Evolutionary conservation across 2,888 invertebrate genomes (phyloP).

Genomic region (Drosophila mimetica): DNA sequence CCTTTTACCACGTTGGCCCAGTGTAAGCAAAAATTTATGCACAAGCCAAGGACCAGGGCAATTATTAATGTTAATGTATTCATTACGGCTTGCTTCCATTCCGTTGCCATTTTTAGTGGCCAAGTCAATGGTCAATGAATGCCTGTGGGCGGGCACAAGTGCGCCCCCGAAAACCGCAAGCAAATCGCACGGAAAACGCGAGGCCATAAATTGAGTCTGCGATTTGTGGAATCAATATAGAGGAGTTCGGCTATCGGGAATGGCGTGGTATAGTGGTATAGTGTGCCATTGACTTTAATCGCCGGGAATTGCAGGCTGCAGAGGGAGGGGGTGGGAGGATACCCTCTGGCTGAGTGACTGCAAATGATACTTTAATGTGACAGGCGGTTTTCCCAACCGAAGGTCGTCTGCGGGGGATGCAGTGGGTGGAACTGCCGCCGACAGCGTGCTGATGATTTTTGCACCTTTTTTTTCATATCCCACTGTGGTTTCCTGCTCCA

Average conservation of each 20-base stretch:
- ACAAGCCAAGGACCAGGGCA: slow-evolving; percentile 19
- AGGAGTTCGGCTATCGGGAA: no score
- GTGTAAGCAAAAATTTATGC: neutral
- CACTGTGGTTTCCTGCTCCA: slow-evolving; percentile 53
- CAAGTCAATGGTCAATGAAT: slow-evolving; percentile 5
- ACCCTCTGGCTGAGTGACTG: slow-evolving; percentile 62
- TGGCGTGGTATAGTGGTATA: slow-evolving; percentile 6
- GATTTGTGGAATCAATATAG: slow-evolving; percentile 69
- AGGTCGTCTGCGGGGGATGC: neutral
- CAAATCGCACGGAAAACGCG: slow-evolving; percentile 44
- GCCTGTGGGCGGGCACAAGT: slow-evolving; percentile 27
- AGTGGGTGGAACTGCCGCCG: slow-evolving; percentile 32
- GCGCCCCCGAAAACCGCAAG: slow-evolving; percentile 24
- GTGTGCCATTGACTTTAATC: slow-evolving; percentile 62
- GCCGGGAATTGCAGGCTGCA: slow-evolving; percentile 15
- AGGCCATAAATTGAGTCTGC: slow-evolving; percentile 64
- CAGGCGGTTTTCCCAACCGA: slow-evolving; percentile 54
- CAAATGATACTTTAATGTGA: slow-evolving; percentile 78
- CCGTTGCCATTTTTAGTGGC: slow-evolving; percentile 13
- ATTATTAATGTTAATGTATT: slow-evolving; percentile 78
- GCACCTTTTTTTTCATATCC: slow-evolving; percentile 58
- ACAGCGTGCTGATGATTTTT: slow-evolving; percentile 73
- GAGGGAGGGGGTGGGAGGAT: neutral
- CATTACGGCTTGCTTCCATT: slow-evolving; percentile 69
- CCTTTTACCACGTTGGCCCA: neutral